phyloP scores from a whole-genome alignment of 2,113 vertebrate genomes.

The Oryctolagus cuniculus region DNA sequence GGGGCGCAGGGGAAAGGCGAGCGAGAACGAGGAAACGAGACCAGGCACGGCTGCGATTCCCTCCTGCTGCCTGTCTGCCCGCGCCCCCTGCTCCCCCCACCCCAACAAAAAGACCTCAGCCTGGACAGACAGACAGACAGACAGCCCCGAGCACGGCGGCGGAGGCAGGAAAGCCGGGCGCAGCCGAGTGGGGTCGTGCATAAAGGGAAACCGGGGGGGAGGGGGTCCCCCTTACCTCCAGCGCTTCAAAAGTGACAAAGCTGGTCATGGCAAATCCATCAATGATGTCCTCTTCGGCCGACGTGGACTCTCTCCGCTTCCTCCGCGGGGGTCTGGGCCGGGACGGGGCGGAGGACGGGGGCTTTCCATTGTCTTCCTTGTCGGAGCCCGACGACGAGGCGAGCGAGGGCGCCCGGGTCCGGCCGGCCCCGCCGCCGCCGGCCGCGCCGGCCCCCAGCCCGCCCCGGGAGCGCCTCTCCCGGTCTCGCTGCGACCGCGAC shows the following conservation, averaged over 20 bases:
- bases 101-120: constrained; percentile 85
- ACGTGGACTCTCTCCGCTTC: constrained; percentile 95
- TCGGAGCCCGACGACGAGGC: constrained; percentile 95
- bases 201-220: constrained; percentile 68
- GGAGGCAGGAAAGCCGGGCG: constrained; percentile 42
- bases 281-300: constrained; percentile 97
- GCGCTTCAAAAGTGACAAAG: constrained; percentile 94
- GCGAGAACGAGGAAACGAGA: not conserved
- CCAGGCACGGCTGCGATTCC: constrained; percentile 66
- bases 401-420: constrained; percentile 87
- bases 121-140: constrained; percentile 48
- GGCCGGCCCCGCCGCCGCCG: constrained; percentile 81
- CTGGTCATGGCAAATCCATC: constrained; percentile 96
- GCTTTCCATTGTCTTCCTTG: constrained; percentile 91
- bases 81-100: constrained; percentile 70
- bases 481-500: constrained; percentile 94
- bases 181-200: constrained; percentile 73
- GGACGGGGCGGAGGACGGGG: constrained; percentile 92
- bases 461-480: constrained; percentile 89
- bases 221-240: constrained; percentile 92
- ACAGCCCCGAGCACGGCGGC: constrained; percentile 35
- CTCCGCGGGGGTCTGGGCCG: constrained; percentile 94
- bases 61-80: constrained; percentile 70
- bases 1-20: constrained; percentile 68
- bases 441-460: constrained; percentile 80